phyloP scores from a whole-genome alignment of 2,113 vertebrate genomes.

The Indri indri region DNA sequence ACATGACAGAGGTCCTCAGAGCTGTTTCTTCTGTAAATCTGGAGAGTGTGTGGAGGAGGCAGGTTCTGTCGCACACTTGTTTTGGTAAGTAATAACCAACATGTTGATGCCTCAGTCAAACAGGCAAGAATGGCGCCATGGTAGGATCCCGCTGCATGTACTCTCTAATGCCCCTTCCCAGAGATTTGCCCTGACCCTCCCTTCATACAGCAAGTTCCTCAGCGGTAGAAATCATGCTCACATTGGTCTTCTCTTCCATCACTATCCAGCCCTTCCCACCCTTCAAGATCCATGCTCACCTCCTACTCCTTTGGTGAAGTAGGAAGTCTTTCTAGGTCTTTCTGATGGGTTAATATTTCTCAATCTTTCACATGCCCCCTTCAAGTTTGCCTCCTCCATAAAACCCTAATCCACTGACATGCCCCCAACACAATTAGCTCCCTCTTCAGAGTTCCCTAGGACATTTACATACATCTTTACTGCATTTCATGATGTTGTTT shows the following conservation, averaged over 20 bases:
- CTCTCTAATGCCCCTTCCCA: neutral
- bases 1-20: neutral
- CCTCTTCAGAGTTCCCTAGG: neutral
- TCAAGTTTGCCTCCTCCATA: neutral
- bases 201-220: neutral
- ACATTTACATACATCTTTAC: neutral
- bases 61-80: neutral
- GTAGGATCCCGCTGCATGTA: neutral
- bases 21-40: neutral
- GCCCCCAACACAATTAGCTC: neutral
- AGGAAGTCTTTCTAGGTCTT: constrained; percentile 1
- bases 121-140: neutral
- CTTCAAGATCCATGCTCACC: neutral
- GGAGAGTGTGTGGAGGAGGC: too few species aligned
- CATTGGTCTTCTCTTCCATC: neutral
- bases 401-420: neutral
- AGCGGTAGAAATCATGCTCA: neutral
- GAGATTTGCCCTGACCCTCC: neutral
- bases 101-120: neutral
- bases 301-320: neutral
- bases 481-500: neutral
- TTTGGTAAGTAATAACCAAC: neutral
- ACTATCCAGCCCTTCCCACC: neutral
- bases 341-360: neutral
- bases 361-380: neutral